Base-by-base conservation (phyloP, 2,797 vertebrate genomes). In the Typhlichthys eigenmanni region DNA sequence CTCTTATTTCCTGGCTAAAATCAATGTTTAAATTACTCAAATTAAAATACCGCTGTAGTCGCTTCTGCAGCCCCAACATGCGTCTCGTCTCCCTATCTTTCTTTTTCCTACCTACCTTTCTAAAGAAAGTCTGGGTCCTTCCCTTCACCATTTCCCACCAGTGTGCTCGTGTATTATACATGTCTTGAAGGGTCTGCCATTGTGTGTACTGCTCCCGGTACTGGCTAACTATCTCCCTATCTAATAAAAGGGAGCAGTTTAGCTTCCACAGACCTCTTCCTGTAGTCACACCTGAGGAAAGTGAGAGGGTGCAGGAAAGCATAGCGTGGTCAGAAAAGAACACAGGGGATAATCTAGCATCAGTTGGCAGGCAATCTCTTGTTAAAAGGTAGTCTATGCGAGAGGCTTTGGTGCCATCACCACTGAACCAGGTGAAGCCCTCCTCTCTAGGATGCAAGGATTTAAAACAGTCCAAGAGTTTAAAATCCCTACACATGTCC, bases 121-220 rank as follows among this genome's bases (percentile, higher is more conserved):
- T 66, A 57, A 83, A 83, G 53, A 76, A 85, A 0, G 12, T 54
- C 58, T 13, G 45, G 0, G 70, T 80, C 70, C 13, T 60, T 1
- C 13, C 46, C n/a, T 72, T 82, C 0, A 83, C 72, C 75, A 74
- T 77, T 4, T 81, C 76, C 76, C 82, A 78, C 71, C 60, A 58
- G 1, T 62, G 63, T 62, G 50, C 57, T 0, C 12, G 46, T 61
- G 68, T 43, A 2, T 75, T 29, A n/a, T 8, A 72, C 0, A 32
- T 38, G 58, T 71, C 65, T 13, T 71, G 63, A 10, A 78, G 59
- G 7, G 74, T 77, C 32, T 34, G 32, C 32, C 32, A n/a, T n/a
- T n/a, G n/a, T n/a, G n/a, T n/a, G n/a, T n/a, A n/a, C n/a, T n/a
- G n/a, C n/a, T n/a, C n/a, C n/a, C n/a, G n/a, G n/a, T n/a, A n/a